These are phyloP conservation scores for Cryptocephalus moraei DNA, from an alignment of 2,888 invertebrate species.

Conservation along the genomic window DNA sequence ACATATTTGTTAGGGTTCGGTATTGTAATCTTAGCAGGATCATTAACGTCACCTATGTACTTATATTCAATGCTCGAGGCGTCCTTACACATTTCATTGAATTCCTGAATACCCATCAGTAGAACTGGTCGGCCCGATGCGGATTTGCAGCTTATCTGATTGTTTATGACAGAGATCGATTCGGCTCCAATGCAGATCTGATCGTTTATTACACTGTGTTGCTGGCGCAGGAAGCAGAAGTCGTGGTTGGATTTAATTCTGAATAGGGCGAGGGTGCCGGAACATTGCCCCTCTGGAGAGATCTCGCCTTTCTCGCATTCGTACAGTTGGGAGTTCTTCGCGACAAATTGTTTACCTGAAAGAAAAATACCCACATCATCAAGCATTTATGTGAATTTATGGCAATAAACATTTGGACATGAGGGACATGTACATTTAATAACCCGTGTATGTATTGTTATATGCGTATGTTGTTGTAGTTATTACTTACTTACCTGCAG, in stretches of 20 bases:
- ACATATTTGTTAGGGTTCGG: constrained; percentile 15
- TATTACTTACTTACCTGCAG: constrained; percentile 11
- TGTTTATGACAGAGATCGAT: constrained; percentile 5
- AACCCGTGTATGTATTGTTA: neutral
- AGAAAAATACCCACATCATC: too few relatives aligned
- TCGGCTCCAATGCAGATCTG: constrained; percentile 8
- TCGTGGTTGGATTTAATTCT: constrained; percentile 7
- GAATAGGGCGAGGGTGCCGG: constrained; percentile 8
- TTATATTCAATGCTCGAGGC: constrained; percentile 7
- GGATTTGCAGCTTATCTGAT: constrained; percentile 7
- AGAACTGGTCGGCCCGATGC: constrained; percentile 1
- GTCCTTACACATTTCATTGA: constrained; percentile 9
- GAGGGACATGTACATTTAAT: neutral
- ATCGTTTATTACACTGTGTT: constrained; percentile 9
- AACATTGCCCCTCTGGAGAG: constrained; percentile 8
- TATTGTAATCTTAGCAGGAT: constrained; percentile 10
- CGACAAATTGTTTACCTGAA: constrained; percentile 13
- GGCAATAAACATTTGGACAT: neutral
- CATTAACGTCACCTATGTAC: constrained; percentile 11
- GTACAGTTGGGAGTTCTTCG: constrained; percentile 7
- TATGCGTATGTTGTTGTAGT: neutral
- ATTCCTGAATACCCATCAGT: constrained; percentile 8
- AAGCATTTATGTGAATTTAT: too few relatives aligned
- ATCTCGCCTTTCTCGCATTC: constrained; percentile 6
- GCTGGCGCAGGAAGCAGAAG: constrained; percentile 9